Evolutionary conservation across 2,888 invertebrate genomes (phyloP), one percentile per base, ranked within the genome.

Genomic region (Bellardia pandia): DNA sequence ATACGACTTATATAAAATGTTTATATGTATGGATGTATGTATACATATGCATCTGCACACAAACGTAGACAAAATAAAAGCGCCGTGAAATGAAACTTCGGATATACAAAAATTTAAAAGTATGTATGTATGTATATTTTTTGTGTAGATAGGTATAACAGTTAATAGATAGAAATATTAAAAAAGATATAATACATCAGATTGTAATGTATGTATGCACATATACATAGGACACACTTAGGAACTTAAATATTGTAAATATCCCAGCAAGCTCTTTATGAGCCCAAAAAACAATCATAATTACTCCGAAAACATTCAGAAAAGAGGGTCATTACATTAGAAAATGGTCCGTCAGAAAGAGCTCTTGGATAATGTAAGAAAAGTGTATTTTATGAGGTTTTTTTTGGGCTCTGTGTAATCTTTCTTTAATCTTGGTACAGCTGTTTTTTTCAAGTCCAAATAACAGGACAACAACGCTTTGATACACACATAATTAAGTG

Each of bases 211-310:
- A 7, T 2, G 13, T 68, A 9, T 79, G 7, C 2, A 42, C 9
- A 42, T 42, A 9, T 42, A 42, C 6, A n/a, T 51, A 16, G 62
- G 80, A 56, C 72, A 72, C 80, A 72, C 71, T 72, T 64, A 40
- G 16, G 37, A 53, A 42, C 60, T 79, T 79, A 71, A 64, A 40
- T 48, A 9, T 78, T 33, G n/a, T 68, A 45, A 23, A 5, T 53
- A 64, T n/a, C n/a, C n/a, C n/a, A n/a, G n/a, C n/a, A n/a, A n/a
- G n/a, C n/a, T n/a, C n/a, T n/a, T n/a, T n/a, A n/a, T n/a, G n/a
- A n/a, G n/a, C n/a, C n/a, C n/a, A n/a, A n/a, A n/a, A n/a, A n/a
- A n/a, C n/a, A n/a, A n/a, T n/a, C n/a, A n/a, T n/a, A n/a, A n/a
- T n/a, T n/a, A n/a, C n/a, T n/a, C n/a, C n/a, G n/a, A n/a, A n/a